Conservation (phyloP, 2,888 invertebrate species). For the Deroplatys truncata region DNA sequence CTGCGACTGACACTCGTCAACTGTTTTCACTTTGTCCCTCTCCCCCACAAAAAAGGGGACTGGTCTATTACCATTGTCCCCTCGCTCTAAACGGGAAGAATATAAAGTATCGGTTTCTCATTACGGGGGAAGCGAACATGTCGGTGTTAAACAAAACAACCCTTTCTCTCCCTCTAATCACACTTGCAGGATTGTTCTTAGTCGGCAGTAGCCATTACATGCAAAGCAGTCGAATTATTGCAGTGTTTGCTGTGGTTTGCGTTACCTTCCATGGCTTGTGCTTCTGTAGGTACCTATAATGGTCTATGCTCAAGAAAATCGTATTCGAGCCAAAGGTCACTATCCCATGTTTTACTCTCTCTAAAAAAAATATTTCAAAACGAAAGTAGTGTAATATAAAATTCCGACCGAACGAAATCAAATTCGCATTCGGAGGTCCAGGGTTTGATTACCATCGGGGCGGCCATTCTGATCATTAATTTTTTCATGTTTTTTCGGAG, state of each 20-base stretch:
- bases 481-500: no score
- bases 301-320: no score
- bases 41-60: neutral
- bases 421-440: no score
- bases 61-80: neutral
- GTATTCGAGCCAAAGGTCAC: no score
- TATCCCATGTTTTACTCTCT: no score
- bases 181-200: neutral
- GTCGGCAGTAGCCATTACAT: neutral
- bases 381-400: no score
- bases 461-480: no score
- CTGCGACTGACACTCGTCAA: neutral
- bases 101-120: neutral
- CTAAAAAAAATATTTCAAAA: no score
- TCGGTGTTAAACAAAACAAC: neutral
- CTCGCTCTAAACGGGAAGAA: neutral
- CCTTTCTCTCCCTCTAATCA: neutral
- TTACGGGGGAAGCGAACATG: neutral
- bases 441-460: no score
- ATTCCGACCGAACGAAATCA: no score
- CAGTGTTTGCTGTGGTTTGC: neutral
- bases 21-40: neutral
- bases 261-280: no score
- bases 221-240: neutral
- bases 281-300: no score